Evolutionary conservation across 2,888 invertebrate species (phyloP).

Genomic region (Neoascia interrupta): DNA sequence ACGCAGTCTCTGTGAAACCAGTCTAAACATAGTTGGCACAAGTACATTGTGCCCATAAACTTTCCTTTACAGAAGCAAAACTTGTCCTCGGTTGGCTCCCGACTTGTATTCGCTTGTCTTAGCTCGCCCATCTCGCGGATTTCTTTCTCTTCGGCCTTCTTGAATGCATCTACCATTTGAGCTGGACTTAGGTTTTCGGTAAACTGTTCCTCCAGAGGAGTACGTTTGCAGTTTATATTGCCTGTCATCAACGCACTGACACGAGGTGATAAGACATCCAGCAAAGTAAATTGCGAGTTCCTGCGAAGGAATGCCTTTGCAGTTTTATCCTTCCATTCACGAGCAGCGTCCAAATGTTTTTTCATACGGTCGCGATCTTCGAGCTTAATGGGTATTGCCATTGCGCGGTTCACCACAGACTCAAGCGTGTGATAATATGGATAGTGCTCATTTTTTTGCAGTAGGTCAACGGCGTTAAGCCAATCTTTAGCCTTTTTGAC

Average conservation of each 20-base stretch:
- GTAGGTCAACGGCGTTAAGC: slow-evolving; percentile 83
- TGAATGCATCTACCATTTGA: slow-evolving; percentile 89
- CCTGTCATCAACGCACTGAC: slow-evolving; percentile 75
- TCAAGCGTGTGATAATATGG: slow-evolving; percentile 94
- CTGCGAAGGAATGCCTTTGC: slow-evolving; percentile 92
- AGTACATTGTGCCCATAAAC: slow-evolving; percentile 88
- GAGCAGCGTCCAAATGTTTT: slow-evolving; percentile 87
- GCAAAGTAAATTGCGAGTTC: slow-evolving; percentile 85
- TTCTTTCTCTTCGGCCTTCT: slow-evolving; percentile 90
- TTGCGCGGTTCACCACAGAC: slow-evolving; percentile 87
- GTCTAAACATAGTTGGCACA: slow-evolving; percentile 96
- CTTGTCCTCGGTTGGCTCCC: slow-evolving; percentile 80
- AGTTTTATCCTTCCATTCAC: slow-evolving; percentile 91
- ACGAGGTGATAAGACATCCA: slow-evolving; percentile 85
- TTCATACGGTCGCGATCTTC: slow-evolving; percentile 89
- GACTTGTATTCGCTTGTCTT: slow-evolving; percentile 81
- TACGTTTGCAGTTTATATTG: slow-evolving; percentile 72
- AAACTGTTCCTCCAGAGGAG: slow-evolving; percentile 79
- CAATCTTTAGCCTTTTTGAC: slow-evolving; percentile 79
- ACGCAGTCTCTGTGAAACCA: slow-evolving; percentile 89
- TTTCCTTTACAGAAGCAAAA: slow-evolving; percentile 91
- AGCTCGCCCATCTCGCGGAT: slow-evolving; percentile 87
- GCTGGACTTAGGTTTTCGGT: slow-evolving; percentile 87
- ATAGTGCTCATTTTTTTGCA: slow-evolving; percentile 89
- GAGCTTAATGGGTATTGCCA: slow-evolving; percentile 88